Conservation (phyloP, 2,113 vertebrate species). For the Capricornis sumatraensis region DNA sequence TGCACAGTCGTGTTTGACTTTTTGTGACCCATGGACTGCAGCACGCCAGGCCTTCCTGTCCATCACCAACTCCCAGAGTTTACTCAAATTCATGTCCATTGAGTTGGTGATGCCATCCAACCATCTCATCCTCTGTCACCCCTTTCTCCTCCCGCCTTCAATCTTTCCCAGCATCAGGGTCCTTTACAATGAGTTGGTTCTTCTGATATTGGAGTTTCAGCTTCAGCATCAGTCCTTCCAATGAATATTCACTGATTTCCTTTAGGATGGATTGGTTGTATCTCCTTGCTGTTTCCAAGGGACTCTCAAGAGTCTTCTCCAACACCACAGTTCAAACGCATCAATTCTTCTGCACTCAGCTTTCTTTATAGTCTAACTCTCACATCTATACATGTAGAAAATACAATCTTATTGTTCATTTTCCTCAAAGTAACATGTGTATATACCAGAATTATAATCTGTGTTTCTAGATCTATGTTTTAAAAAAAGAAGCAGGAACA, state of each 20-base stretch:
- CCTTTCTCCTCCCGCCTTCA: accelerated
- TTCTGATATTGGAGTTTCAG: not conserved
- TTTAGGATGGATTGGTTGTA: not conserved
- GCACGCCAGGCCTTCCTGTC: not conserved
- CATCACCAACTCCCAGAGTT: not conserved
- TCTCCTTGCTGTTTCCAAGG: not conserved
- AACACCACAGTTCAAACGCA: not conserved
- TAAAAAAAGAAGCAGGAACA: not conserved
- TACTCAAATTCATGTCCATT: not conserved
- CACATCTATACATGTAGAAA: not conserved
- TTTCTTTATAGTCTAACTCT: not conserved
- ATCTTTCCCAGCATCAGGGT: not conserved
- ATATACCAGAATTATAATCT: not conserved
- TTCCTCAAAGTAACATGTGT: not conserved
- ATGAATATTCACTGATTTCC: not conserved
- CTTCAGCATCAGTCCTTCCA: not conserved
- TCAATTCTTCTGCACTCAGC: not conserved
- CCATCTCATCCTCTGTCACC: not conserved
- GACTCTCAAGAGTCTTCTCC: not conserved
- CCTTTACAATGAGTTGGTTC: not conserved
- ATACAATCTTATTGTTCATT: not conserved
- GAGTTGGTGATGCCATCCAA: not conserved
- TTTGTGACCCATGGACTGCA: not conserved
- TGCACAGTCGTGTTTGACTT: not conserved
- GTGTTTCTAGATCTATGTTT: not conserved